Evolutionary conservation across 2,888 invertebrate genomes (phyloP).

Genomic region (Seira musarum): DNA sequence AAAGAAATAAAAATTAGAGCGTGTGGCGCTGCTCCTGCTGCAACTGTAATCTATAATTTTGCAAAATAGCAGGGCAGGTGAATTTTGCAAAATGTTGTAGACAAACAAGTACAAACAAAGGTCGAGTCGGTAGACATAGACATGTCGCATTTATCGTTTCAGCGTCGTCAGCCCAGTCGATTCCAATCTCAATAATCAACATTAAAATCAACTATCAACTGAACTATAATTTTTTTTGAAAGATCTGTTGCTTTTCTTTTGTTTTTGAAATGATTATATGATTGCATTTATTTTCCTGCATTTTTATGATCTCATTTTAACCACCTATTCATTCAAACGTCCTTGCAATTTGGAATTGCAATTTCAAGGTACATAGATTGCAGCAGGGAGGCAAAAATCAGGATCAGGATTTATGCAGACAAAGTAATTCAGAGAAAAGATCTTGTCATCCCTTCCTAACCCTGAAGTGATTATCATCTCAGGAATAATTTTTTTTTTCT

Average conservation of each 20-base stretch:
- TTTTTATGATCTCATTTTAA: no score
- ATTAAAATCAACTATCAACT: no score
- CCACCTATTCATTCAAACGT: not conserved
- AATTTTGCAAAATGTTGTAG: not conserved
- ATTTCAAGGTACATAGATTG: no score
- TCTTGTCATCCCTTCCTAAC: not conserved
- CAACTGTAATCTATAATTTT: not conserved
- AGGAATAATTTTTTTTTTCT: not conserved
- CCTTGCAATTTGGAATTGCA: slow-evolving; percentile 2
- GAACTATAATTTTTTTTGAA: no score
- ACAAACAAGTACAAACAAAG: slow-evolving; percentile 1
- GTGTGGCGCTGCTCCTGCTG: no score
- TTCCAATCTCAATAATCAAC: no score
- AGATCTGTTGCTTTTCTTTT: no score
- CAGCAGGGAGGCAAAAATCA: no score
- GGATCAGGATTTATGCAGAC: no score
- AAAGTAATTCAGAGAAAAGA: not conserved
- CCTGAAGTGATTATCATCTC: not conserved
- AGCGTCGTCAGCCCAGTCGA: no score
- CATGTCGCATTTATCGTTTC: not conserved
- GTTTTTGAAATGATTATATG: no score
- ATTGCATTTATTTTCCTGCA: no score
- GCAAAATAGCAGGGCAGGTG: not conserved
- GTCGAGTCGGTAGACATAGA: not conserved
- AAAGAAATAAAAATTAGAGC: not conserved